Base-by-base conservation (phyloP, 2,113 vertebrate species). In the Muntiacus reevesi region DNA sequence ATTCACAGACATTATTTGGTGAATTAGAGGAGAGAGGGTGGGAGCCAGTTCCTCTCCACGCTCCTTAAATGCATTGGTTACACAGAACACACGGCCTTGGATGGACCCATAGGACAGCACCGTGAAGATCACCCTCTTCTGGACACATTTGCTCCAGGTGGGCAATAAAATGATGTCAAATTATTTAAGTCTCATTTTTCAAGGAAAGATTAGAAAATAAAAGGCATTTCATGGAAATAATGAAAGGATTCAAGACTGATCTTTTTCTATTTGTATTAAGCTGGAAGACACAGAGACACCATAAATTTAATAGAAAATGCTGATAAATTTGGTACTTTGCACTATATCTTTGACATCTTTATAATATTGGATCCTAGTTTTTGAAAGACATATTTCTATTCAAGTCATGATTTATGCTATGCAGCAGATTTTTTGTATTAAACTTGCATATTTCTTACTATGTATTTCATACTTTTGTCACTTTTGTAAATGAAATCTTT, bases 1-100 rank as follows among this genome's bases (percentile, higher is more conserved):
- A 97, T 98, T 98, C 96, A 95, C 94, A 96, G 79, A 83, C 60
- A 89, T 98, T 98, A 98, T 95, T 98, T 98, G 89, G 93, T 95
- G 95, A 97, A 98, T 95, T 0, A 21, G 54, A 84, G 23, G 11
- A 94, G 28, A 60, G 25, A 28, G 85, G 84, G 76, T 21, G 25
- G 87, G 23, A 86, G 62, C 87, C 60, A 93, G 59, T 95, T 96
- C 57, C 47, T 59, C 52, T 19, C 1, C 89, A 82, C 0, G 33
- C 28, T 97, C 94, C 89, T 89, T 87, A 97, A 98, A 98, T 92
- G 84, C 28, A 97, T 96, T 97, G 92, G 57, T 90, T 94, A 25
- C 40, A 47, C 28, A 83, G 55, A 76, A 64, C 8, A 33, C 62
- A 30, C 43, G 43, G 91, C 97, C 95, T 85, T 1, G 4, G 0